Percentiles rank a stretch among this genome's conserved stretches.
Evolutionary conservation across 92 coral and sea anemone genomes (phyloP).

Genomic region (Epizoanthus stellaris): DNA sequence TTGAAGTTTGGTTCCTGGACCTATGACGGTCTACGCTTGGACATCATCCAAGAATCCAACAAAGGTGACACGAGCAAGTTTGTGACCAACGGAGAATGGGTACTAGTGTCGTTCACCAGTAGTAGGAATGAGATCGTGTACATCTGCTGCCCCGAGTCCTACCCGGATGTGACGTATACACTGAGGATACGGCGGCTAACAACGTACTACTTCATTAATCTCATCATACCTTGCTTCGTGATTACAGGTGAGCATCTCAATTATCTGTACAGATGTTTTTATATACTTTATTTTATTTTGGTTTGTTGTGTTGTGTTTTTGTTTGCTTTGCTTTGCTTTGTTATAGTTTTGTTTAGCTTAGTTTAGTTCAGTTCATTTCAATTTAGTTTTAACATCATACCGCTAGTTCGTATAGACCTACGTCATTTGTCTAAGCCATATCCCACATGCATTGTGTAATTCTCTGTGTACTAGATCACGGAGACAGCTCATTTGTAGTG

Average conservation of each 20-base stretch:
- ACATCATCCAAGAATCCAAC: constrained; percentile 68
- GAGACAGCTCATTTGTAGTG: too few species aligned
- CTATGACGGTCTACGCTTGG: constrained; percentile 78
- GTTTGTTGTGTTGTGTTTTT: background rate
- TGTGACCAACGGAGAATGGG: constrained; percentile 90
- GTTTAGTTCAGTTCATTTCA: too few species aligned
- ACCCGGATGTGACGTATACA: constrained; percentile 91
- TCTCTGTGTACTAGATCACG: too few species aligned
- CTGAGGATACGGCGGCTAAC: constrained; percentile 77
- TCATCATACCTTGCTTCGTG: constrained; percentile 82
- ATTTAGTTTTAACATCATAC: too few species aligned
- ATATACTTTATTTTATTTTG: background rate
- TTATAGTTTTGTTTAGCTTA: too few species aligned
- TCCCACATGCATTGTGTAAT: too few species aligned
- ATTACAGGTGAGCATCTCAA: constrained; percentile 68
- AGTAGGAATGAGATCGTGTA: constrained; percentile 70
- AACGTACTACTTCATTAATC: constrained; percentile 78
- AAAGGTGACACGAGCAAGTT: constrained; percentile 75
- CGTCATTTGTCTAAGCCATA: too few species aligned
- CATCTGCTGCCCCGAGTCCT: constrained; percentile 89
- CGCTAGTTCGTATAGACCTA: too few species aligned
- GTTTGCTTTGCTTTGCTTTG: too few species aligned
- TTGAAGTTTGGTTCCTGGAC: constrained; percentile 96
- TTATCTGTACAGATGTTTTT: background rate
- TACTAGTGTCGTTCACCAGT: constrained; percentile 71